These are phyloP conservation scores for Cirrhinus molitorella DNA, from an alignment of 2,797 vertebrate genomes.

Conservation along the genomic window DNA sequence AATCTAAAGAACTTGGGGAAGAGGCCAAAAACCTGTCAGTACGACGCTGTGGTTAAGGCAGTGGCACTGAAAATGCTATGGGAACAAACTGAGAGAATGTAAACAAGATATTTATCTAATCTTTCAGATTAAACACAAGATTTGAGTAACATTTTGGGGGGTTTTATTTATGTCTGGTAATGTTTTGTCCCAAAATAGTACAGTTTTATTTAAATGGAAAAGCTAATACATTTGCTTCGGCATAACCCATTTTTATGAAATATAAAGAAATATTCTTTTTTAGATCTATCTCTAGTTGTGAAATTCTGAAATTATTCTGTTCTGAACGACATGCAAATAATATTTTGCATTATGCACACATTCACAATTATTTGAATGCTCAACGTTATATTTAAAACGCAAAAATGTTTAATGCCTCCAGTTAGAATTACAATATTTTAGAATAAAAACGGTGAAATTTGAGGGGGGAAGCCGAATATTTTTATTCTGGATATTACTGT, in stretches of 20 bases:
- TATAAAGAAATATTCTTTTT: too few species aligned
- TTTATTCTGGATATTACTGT: too few species aligned
- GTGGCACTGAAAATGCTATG: neutral
- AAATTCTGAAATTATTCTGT: too few species aligned
- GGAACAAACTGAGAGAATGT: neutral
- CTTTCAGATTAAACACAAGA: neutral
- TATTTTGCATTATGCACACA: too few species aligned
- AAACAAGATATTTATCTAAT: neutral
- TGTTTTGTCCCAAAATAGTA: neutral
- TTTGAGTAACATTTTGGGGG: neutral
- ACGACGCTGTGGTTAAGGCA: neutral
- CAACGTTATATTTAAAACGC: too few species aligned
- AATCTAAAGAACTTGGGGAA: slow-evolving; percentile 26
- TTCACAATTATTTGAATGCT: too few species aligned
- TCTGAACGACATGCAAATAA: too few species aligned
- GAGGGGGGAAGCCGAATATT: too few species aligned
- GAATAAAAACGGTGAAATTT: too few species aligned
- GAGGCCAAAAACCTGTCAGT: slow-evolving; percentile 25
- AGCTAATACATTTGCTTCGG: neutral
- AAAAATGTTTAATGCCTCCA: too few species aligned
- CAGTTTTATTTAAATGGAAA: neutral
- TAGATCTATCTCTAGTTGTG: too few species aligned
- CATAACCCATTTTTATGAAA: neutral
- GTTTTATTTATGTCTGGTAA: neutral
- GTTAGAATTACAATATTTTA: too few species aligned